These are phyloP conservation scores for Trematomus loennbergii DNA, from an alignment of 2,113 vertebrate genomes.

Conservation along the genomic window DNA sequence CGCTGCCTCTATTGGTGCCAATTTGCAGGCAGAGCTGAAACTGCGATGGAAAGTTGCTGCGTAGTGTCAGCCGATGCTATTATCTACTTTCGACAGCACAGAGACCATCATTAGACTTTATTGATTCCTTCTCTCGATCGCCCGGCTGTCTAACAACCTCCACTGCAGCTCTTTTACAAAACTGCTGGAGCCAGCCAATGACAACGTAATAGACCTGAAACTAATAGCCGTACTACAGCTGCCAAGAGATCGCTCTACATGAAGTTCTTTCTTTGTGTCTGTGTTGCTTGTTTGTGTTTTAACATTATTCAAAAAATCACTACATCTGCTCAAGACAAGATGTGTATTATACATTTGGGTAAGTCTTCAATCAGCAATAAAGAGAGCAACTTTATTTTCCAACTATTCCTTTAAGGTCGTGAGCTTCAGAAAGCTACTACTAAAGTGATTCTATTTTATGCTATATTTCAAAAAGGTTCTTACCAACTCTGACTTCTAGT, in stretches of 20 bases:
- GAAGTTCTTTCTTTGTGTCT: too few species aligned
- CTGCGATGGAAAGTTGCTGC: slow-evolving; percentile 8
- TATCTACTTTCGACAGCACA: not conserved
- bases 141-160: not conserved
- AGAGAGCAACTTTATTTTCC: not conserved
- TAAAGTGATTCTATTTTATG: not conserved
- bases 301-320: not conserved
- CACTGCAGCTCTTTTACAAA: slow-evolving; percentile 26
- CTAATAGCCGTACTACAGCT: slow-evolving; percentile 4
- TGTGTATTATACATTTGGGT: too few species aligned
- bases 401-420: not conserved
- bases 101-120: slow-evolving; percentile 31
- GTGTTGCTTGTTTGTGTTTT: not conserved
- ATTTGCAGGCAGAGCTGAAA: slow-evolving; percentile 31
- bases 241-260: not conserved
- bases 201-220: not conserved
- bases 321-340: not conserved
- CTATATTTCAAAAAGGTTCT: too few species aligned
- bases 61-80: not conserved
- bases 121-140: slow-evolving; percentile 3
- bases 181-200: not conserved
- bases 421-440: not conserved
- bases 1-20: not conserved
- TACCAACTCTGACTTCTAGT: too few species aligned
- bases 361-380: not conserved